Base-by-base conservation (phyloP, 2,113 vertebrate genomes). In the Formicarius rufipectus region DNA sequence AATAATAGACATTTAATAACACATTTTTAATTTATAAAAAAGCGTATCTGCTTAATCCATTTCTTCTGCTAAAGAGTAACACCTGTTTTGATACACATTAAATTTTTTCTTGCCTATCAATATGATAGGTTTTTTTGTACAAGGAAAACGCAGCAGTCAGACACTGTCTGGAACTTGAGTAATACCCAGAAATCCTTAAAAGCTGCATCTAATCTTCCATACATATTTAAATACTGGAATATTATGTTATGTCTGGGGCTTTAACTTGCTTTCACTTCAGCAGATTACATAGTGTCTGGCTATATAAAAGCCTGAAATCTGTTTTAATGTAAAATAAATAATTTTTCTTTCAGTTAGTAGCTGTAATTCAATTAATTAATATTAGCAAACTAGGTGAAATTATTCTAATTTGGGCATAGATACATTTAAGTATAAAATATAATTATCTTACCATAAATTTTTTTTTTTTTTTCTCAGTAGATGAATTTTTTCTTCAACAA, bases 141-240 rank as follows among this genome's bases (percentile, higher is more conserved):
- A 18, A 81, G 42, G 68, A 92, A 91, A 93, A 87, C 67, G 82
- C 74, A 77, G 75, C 63, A 87, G 73, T 59, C 91, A 97, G 74
- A 87, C 81, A 62, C 69, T 96, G 95, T 94, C 91, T 95, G 87
- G 84, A 96, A 92, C 79, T 88, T 81, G 93, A 96, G 75, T 85
- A 94, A 96, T 97, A 90, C 93, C 92, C 95, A 90, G 94, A 94
- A 97, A 92, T 89, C 89, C 78, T 94, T 93, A 76, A 93, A 95
- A 97, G 92, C 90, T 72, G 59, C 20, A 59, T 56, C 86, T 91
- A 92, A 91, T 87, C 90, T 95, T 96, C 95, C 93, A 96, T 96
- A 91, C 75, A 91, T 97, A 89, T 97, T 97, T 97, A 97, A 97
- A 85, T 93, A 88, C 62, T 37, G 40, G 20, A 76, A 90, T 79